phyloP scores from a whole-genome alignment of 2,888 invertebrate species.

The Deilephila porcellus region DNA sequence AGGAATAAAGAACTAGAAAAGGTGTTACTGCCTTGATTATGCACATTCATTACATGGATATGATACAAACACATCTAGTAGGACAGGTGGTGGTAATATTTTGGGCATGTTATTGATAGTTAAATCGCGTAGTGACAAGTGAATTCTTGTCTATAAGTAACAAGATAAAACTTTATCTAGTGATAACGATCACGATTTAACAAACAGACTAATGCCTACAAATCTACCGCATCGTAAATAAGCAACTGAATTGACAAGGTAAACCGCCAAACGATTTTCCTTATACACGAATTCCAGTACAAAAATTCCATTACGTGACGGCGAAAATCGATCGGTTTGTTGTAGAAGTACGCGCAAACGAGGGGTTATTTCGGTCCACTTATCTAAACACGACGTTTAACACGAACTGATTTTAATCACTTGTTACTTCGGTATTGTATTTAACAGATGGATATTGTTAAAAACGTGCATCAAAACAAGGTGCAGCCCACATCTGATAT shows the following conservation, averaged over 20 bases:
- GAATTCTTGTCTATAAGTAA: no score
- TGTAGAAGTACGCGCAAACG: conserved; percentile 54
- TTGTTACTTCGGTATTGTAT: conserved; percentile 36
- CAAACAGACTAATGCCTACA: background rate
- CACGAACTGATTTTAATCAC: conserved; percentile 52
- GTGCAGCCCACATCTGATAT: background rate
- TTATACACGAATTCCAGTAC: conserved; percentile 32
- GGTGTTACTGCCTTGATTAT: no score
- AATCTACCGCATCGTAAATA: background rate
- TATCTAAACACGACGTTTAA: conserved; percentile 57
- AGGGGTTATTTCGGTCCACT: conserved; percentile 57
- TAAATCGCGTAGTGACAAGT: no score
- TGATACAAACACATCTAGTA: background rate
- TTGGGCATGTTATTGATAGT: no score
- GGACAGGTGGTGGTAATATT: no score
- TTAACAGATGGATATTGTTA: conserved; percentile 12
- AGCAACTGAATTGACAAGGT: background rate
- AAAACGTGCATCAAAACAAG: background rate
- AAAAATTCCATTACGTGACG: conserved; percentile 47
- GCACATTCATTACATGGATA: background rate
- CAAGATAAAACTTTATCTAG: background rate
- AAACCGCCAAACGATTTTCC: background rate
- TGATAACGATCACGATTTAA: background rate
- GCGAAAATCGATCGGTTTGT: conserved; percentile 57
- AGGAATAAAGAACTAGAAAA: background rate